Base-by-base conservation (phyloP, 92 coral and sea anemone species). In the Pocillopora grandis region DNA sequence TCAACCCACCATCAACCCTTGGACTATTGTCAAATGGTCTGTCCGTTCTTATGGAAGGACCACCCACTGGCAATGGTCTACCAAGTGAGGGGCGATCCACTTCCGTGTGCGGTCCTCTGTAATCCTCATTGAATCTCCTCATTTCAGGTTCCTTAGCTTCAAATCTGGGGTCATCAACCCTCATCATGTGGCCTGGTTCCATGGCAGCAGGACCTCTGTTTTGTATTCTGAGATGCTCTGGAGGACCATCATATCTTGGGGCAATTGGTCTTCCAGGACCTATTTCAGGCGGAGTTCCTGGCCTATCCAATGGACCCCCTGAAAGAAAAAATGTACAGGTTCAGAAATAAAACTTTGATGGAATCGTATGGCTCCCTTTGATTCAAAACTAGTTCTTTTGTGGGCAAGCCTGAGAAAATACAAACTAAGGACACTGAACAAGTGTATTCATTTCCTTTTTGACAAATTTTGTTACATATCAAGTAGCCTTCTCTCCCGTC, bases 41-140 rank as follows among this genome's bases (percentile, higher is more conserved):
- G 18, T 58, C 84, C 5, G 76, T 52, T 58, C 75, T 84, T 23
- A 56, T 57, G 1, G 81, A 65, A 1, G 70, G 81, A 16, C n/a
- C 71, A n/a, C 62, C 89, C 78, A 79, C 15, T 35, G 79, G 62
- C 63, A 77, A n/a, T n/a, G 80, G 76, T 56, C 80, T 79, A 9
- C 10, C 77, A 70, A 57, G 84, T 59, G 79, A 56, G 58, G 65
- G 89, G 14, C 52, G 79, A 35, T 87, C 90, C 76, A 73, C 93
- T 36, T 88, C 82, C 62, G 80, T 61, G 14, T 82, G 92, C 58
- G 86, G 91, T 42, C 92, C 89, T 61, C 84, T 81, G 71, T 81
- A 86, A 55, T 90, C 87, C 63, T 84, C 81, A 61, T 71, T 84
- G 56, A 20, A 87, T 20, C 62, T 62, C 19, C 80, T 77, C 75